Evolutionary conservation across 2,113 vertebrate genomes (phyloP).

Genomic region (Pitta sordida): DNA sequence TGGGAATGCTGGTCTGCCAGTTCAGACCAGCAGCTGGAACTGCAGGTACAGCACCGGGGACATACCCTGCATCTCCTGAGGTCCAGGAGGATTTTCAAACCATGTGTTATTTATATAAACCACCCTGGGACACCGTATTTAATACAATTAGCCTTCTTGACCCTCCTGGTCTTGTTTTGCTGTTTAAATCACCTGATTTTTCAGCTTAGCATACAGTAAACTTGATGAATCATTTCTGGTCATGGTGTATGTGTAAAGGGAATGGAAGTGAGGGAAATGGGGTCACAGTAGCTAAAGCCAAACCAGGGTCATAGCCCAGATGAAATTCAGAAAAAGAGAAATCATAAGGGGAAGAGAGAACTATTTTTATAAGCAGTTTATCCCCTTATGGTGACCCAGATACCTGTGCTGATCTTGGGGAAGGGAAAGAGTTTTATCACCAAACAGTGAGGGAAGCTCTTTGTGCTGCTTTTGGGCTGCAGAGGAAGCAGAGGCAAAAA

Average conservation of each 20-base stretch:
- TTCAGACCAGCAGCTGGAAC: neutral
- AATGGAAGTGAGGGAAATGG: fast-evolving
- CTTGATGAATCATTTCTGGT: neutral
- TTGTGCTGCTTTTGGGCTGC: neutral
- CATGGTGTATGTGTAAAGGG: neutral
- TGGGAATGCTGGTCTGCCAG: neutral
- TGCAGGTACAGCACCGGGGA: neutral
- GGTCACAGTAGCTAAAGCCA: neutral
- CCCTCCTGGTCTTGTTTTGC: neutral
- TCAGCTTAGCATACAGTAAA: neutral
- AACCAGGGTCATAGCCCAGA: neutral
- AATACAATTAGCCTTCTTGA: neutral
- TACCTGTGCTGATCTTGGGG: neutral
- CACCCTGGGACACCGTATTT: neutral
- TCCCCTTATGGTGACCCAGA: neutral
- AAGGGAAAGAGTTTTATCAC: neutral
- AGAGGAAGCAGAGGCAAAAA: neutral
- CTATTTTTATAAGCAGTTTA: neutral
- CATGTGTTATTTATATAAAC: neutral
- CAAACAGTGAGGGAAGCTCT: neutral
- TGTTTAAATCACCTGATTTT: neutral
- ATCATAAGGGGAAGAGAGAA: neutral
- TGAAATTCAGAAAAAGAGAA: neutral
- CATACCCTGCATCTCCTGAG: neutral
- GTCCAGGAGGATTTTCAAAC: neutral